phyloP scores from a whole-genome alignment of 2,113 vertebrate species.

The Heterochromis multidens region DNA sequence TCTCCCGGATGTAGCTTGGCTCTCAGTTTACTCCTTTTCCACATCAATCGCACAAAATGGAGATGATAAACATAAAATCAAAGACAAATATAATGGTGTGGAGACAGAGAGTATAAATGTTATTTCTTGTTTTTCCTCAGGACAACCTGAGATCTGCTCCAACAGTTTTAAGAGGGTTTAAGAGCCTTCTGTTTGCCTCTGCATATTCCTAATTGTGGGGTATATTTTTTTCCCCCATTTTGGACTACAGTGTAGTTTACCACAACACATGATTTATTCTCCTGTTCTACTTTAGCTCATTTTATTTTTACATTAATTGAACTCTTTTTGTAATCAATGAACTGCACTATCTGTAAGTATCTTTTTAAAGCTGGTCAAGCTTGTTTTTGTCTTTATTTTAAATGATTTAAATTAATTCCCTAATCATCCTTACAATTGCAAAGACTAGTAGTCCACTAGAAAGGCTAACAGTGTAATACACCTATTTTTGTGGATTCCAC shows the following conservation, averaged over 20 bases:
- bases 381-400: background rate
- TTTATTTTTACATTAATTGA: background rate
- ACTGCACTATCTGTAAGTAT: background rate
- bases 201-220: background rate
- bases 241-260: background rate
- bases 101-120: background rate
- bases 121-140: background rate
- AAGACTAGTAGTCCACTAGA: background rate
- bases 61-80: background rate
- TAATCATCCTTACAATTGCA: background rate
- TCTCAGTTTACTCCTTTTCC: conserved; percentile 5
- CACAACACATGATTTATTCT: background rate
- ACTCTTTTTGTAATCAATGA: background rate
- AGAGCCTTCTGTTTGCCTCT: background rate
- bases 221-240: background rate
- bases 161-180: background rate
- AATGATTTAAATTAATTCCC: background rate
- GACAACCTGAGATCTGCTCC: background rate
- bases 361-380: too few relatives aligned
- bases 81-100: background rate
- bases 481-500: background rate
- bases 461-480: background rate
- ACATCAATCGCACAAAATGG: background rate
- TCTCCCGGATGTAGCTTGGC: background rate
- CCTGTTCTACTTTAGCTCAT: background rate